phyloP scores from a whole-genome alignment of 2,113 vertebrate genomes.

The Dasyornis broadbenti region DNA sequence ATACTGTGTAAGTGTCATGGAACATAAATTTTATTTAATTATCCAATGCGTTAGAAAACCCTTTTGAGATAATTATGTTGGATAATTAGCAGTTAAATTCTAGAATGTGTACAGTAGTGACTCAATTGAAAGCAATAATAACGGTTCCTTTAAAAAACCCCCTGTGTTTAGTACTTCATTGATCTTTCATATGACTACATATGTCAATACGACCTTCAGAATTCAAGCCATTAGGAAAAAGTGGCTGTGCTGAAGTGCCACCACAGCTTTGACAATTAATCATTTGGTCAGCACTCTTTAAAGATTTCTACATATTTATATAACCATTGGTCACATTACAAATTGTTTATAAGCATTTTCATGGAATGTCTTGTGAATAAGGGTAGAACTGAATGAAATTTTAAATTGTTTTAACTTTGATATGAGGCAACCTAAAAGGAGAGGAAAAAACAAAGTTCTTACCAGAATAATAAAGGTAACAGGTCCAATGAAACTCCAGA shows the following conservation, averaged over 20 bases:
- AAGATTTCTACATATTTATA: conserved; percentile 13
- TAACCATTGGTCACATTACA: background rate
- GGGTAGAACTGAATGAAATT: background rate
- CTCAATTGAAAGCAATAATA: conserved; percentile 2
- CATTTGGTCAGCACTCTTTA: background rate
- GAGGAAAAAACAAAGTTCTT: conserved; percentile 55
- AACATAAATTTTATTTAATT: background rate
- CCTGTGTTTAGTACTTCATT: background rate
- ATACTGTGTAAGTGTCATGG: background rate
- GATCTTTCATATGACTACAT: conserved; percentile 24
- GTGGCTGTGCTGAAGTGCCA: background rate
- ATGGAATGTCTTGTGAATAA: background rate
- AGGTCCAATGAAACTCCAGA: conserved; percentile 99
- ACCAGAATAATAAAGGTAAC: conserved; percentile 99
- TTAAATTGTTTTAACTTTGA: background rate
- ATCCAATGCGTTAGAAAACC: background rate
- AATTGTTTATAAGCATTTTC: background rate
- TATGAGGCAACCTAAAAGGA: background rate
- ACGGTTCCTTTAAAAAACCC: background rate
- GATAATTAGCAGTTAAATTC: conserved; percentile 33
- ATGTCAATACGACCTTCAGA: conserved; percentile 25
- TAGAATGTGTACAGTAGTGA: background rate
- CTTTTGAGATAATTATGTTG: conserved; percentile 6
- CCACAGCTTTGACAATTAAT: conserved; percentile 31
- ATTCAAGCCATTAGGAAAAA: conserved; percentile 28